Evolutionary conservation across 1,140 invertebrate genomes (phyloP).

Genomic region (Steinernema khuongi): DNA sequence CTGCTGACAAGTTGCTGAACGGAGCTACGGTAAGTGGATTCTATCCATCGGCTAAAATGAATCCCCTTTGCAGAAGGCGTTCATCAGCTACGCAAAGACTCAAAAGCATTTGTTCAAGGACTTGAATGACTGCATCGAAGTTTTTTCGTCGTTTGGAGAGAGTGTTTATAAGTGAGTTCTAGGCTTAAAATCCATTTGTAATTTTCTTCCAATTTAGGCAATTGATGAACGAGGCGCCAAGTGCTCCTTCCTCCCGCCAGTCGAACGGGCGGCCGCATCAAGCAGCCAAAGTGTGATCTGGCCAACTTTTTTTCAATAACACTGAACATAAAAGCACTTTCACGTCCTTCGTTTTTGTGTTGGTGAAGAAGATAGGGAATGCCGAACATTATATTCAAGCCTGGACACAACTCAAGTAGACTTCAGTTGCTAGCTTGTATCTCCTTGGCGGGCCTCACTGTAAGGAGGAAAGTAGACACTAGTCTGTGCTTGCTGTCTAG

Average conservation of each 20-base stretch:
- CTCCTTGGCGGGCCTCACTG: no score
- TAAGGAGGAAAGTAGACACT: no score
- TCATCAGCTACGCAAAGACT: neutral
- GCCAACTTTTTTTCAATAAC: neutral
- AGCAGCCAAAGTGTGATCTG: neutral
- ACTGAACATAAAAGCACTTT: neutral
- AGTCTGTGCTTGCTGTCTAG: no score
- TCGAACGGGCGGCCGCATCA: neutral
- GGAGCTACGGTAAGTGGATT: slow-evolving; percentile 11
- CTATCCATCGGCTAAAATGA: neutral
- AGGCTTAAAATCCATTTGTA: neutral
- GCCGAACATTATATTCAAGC: no score
- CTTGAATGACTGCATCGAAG: neutral
- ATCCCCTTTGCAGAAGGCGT: neutral
- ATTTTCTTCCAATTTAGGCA: neutral
- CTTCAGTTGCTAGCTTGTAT: no score
- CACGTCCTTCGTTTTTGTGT: no score
- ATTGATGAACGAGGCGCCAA: neutral
- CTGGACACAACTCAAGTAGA: no score
- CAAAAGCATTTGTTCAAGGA: neutral
- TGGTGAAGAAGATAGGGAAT: no score
- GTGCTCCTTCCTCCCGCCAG: neutral
- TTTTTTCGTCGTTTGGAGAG: neutral
- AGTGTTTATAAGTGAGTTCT: slow-evolving; percentile 7
- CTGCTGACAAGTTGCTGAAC: slow-evolving; percentile 1